Percentiles rank a stretch among this genome's conserved stretches.
These are phyloP conservation scores for Anhinga anhinga DNA, from an alignment of 2,113 vertebrate species.

Conservation along the genomic window DNA sequence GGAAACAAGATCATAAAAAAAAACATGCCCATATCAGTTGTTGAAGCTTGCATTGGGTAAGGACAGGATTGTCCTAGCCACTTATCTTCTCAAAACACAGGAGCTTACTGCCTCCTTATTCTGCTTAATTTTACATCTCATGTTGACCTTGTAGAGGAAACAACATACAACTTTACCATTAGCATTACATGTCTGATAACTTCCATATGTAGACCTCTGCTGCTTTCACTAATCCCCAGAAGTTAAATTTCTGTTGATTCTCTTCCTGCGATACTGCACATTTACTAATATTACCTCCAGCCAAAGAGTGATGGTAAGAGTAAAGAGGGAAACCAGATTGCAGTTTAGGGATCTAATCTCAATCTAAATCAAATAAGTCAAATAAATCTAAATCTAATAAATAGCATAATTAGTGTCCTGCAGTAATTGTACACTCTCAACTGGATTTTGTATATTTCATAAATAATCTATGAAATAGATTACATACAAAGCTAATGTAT, in stretches of 20 bases:
- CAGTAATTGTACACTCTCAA: neutral
- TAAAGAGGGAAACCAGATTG: neutral
- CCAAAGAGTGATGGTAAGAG: neutral
- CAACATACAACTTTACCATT: neutral
- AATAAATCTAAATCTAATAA: neutral
- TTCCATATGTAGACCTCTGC: neutral
- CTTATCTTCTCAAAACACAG: neutral
- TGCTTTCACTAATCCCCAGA: neutral
- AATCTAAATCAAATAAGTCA: neutral
- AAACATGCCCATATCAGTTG: neutral
- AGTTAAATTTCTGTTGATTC: neutral
- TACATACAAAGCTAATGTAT: neutral
- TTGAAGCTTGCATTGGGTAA: neutral
- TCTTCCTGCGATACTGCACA: neutral
- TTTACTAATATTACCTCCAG: neutral
- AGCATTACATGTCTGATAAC: neutral
- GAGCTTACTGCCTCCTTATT: neutral
- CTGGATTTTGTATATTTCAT: neutral
- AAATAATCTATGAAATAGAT: neutral
- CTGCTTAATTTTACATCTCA: neutral
- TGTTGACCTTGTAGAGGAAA: neutral
- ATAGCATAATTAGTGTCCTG: neutral
- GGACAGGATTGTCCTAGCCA: neutral
- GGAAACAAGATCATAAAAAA: neutral
- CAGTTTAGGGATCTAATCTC: neutral